Base-by-base conservation (phyloP, 2,888 invertebrate genomes). In the Platerodrilus igneus region DNA sequence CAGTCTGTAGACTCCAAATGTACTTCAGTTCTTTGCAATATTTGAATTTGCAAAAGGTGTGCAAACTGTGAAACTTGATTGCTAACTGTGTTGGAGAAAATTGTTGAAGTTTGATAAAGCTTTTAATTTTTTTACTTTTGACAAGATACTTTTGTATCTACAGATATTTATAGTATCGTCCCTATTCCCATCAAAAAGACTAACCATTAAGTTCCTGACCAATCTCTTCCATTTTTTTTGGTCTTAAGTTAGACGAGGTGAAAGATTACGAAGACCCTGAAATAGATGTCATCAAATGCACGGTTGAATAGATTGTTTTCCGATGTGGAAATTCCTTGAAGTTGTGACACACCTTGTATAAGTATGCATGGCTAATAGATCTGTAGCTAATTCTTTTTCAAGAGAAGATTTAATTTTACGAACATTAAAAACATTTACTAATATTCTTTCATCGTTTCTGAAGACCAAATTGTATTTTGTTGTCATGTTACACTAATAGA, bases 401-500 rank as follows among this genome's bases (percentile, higher is more conserved):
- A 18, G 17, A 16, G 15, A 29, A 29, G 18, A 29, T 29, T 23
- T 23, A 10, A 23, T 10, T 23, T 23, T 23, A 16, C 9, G 29
- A 9, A 13, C 8, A 29, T 13, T n/a, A 15, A n/a, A n/a, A n/a
- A n/a, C n/a, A n/a, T n/a, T n/a, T n/a, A n/a, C n/a, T n/a, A n/a
- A n/a, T n/a, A n/a, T n/a, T n/a, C n/a, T n/a, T n/a, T n/a, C n/a
- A n/a, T n/a, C n/a, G n/a, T n/a, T n/a, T n/a, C n/a, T n/a, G n/a
- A n/a, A n/a, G n/a, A n/a, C n/a, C n/a, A n/a, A n/a, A n/a, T n/a
- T n/a, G n/a, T n/a, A n/a, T n/a, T n/a, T n/a, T n/a, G n/a, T n/a
- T n/a, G n/a, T n/a, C n/a, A n/a, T n/a, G n/a, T 30, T 30, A 17
- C 30, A 30, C 30, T 19, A 30, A 30, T 19, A 30, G 17, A 29